Evolutionary conservation across 2,888 invertebrate species (phyloP).

Genomic region (Sipha maydis): DNA sequence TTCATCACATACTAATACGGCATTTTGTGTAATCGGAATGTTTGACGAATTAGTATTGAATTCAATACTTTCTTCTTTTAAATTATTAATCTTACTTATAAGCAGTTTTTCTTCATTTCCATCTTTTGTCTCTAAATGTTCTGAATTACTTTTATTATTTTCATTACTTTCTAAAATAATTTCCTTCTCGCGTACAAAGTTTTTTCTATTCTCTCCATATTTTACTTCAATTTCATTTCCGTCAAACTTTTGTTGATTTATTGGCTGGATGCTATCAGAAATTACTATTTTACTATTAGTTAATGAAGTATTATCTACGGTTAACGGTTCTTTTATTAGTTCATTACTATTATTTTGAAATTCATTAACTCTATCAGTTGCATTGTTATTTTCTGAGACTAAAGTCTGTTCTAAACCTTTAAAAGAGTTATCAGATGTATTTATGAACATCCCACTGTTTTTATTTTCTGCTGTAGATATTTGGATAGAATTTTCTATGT

Average conservation of each 20-base stretch:
- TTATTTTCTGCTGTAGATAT: slow-evolving; percentile 63
- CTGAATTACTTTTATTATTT: slow-evolving; percentile 43
- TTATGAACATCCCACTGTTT: slow-evolving; percentile 38
- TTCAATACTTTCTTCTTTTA: slow-evolving; percentile 63
- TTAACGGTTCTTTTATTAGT: neutral
- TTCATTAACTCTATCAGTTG: neutral
- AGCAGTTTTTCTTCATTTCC: slow-evolving; percentile 24
- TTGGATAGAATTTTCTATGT: neutral
- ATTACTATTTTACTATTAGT: neutral
- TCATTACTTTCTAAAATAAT: slow-evolving; percentile 56
- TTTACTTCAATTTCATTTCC: slow-evolving; percentile 58
- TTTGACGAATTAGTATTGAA: slow-evolving; percentile 61
- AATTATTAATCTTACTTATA: slow-evolving; percentile 59
- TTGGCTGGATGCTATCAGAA: neutral
- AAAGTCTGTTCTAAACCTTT: neutral
- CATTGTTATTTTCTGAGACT: neutral
- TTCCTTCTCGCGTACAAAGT: slow-evolving; percentile 5
- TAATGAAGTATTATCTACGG: neutral
- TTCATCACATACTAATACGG: neutral
- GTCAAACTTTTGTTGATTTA: neutral
- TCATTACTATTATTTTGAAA: neutral
- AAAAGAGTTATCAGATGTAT: neutral
- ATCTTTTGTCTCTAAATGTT: slow-evolving; percentile 54
- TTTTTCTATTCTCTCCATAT: slow-evolving; percentile 63
- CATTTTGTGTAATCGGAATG: slow-evolving; percentile 58